Base-by-base conservation (phyloP, 2,888 invertebrate species). In the Acronicta psi region DNA sequence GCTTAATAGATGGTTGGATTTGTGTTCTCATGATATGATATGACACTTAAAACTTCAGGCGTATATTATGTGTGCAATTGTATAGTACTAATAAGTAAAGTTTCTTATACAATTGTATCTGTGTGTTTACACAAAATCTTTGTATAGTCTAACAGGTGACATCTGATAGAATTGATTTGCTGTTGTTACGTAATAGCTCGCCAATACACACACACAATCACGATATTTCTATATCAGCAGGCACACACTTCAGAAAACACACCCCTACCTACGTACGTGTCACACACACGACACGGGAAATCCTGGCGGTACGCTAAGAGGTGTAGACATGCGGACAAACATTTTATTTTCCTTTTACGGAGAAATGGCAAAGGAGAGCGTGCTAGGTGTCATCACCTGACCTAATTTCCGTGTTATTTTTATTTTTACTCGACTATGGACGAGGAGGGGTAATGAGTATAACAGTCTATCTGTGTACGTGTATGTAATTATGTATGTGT, bases 291-390 rank as follows among this genome's bases (percentile, higher is more conserved):
- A 23, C 17, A 40, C n/a, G 41, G 54, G 3, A 45, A 64, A 60
- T 60, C 60, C 54, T 34, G 44, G 23, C 14, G 60, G 37, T 40
- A 54, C 23, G 14, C 49, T 54, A 67, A 54, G 67, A 67, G 60
- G 64, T 67, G 60, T 42, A 40, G 18, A 49, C 34, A 2, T n/a
- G 34, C n/a, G 38, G 29, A 23, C 6, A 41, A 56, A 67, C 25
- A 34, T 34, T 59, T 41, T 41, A 45, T 41, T 34, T 41, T n/a
- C 41, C 37, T 41, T 59, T 50, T 34, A 14, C 37, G 16, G 17
- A 13, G 8, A 46, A 4, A 17, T 37, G 17, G 17, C 11, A 31
- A n/a, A 16, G 11, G 13, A 2, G 2, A 17, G 31, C 44, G 5
- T 9, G 7, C 17, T n/a, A 20, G 13, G 13, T 7, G 18, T 34